phyloP scores from a whole-genome alignment of 2,797 vertebrate species.

The Cyclopterus lumpus region DNA sequence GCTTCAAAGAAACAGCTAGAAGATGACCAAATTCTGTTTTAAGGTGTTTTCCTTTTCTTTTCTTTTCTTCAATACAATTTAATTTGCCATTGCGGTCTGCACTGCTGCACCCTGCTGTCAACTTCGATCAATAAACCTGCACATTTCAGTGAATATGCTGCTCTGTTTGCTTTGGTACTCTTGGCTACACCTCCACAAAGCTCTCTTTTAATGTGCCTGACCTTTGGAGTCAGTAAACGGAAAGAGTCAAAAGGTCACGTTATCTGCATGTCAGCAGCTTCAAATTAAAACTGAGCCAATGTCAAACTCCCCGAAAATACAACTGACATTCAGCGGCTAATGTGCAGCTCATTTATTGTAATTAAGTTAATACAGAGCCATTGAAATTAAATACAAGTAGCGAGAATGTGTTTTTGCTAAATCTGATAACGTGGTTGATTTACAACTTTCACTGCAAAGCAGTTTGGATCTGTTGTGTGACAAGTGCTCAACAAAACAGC shows the following conservation, averaged over 20 bases:
- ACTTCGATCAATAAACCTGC: not conserved
- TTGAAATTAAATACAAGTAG: not conserved
- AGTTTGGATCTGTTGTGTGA: not conserved
- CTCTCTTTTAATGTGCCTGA: conserved; percentile 52
- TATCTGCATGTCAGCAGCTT: conserved; percentile 45
- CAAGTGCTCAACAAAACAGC: not conserved
- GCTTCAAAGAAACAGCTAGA: not conserved
- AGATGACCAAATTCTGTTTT: not conserved
- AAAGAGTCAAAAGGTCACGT: conserved; percentile 53
- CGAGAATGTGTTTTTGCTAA: not conserved
- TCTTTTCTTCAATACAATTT: not conserved
- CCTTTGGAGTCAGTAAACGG: conserved; percentile 51
- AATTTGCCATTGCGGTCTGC: not conserved
- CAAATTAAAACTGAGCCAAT: conserved; percentile 40
- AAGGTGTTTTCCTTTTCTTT: not conserved
- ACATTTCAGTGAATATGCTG: not conserved
- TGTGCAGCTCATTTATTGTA: conserved; percentile 11
- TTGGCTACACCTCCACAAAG: conserved; percentile 20
- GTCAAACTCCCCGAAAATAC: conserved; percentile 8
- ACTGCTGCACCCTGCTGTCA: not conserved
- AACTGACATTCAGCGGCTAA: not conserved
- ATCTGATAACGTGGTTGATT: not conserved
- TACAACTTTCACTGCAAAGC: not conserved
- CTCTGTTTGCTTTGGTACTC: conserved; percentile 28
- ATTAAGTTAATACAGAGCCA: conserved; percentile 1